phyloP scores from a whole-genome alignment of 2,797 vertebrate species.

The Pangasius larnaudii region DNA sequence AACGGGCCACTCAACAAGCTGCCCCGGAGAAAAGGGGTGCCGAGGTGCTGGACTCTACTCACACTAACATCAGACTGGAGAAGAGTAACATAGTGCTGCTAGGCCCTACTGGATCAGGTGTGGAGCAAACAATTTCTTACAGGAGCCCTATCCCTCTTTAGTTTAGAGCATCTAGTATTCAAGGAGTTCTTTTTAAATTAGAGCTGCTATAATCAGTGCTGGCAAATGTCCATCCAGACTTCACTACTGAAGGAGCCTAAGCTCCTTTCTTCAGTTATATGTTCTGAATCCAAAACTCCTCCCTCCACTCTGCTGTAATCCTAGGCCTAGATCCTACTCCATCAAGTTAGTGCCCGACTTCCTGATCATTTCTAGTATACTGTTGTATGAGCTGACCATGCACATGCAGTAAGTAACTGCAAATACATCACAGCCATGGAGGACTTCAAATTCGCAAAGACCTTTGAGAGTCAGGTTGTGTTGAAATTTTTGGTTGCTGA shows the following conservation, averaged over 20 bases:
- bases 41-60: constrained; percentile 90
- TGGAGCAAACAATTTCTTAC: constrained; percentile 14
- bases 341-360: not conserved
- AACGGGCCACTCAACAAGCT: constrained; percentile 90
- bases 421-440: not conserved
- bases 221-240: not conserved
- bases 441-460: not conserved
- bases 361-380: not conserved
- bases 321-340: not conserved
- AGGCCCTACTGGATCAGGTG: constrained; percentile 97
- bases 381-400: not conserved
- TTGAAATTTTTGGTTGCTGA: not conserved
- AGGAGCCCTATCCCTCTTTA: not conserved
- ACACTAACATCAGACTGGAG: constrained; percentile 93
- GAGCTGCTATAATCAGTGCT: not conserved
- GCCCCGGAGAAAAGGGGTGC: constrained; percentile 92
- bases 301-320: not conserved
- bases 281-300: not conserved
- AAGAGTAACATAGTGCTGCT: constrained; percentile 98
- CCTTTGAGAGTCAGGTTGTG: not conserved
- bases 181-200: not conserved
- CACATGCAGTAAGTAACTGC: not conserved
- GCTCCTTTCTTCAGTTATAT: not conserved
- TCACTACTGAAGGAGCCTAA: not conserved
- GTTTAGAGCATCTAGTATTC: not conserved